phyloP scores from a whole-genome alignment of 2,888 invertebrate genomes.

The Pyrocoelia pectoralis region DNA sequence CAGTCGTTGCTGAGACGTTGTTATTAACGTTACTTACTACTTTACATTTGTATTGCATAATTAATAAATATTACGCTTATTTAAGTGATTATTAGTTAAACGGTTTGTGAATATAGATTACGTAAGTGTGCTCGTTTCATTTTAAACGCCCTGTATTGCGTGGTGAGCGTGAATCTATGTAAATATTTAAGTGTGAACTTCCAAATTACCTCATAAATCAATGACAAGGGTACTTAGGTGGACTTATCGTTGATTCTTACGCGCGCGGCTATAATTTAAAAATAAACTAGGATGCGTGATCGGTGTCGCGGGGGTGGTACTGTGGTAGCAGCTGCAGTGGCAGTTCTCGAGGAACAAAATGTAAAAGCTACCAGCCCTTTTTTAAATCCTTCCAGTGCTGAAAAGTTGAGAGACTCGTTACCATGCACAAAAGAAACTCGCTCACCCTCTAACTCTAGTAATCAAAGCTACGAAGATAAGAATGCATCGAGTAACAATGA shows the following conservation, averaged over 20 bases:
- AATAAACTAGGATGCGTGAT: constrained; percentile 34
- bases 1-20: constrained; percentile 42
- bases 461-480: constrained; percentile 14
- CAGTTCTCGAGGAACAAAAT: constrained; percentile 58
- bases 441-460: constrained; percentile 7
- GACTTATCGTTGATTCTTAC: constrained; percentile 27
- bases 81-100: not conserved
- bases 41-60: constrained; percentile 15
- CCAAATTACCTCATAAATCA: constrained; percentile 27
- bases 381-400: constrained; percentile 46
- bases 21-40: constrained; percentile 41
- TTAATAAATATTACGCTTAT: constrained; percentile 22
- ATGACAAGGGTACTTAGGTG: constrained; percentile 25
- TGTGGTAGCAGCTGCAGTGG: constrained; percentile 68
- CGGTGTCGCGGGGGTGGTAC: constrained; percentile 44
- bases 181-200: constrained; percentile 23
- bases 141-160: not conserved
- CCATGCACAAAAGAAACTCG: constrained; percentile 12
- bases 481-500: constrained; percentile 9
- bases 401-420: constrained; percentile 19
- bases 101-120: not conserved
- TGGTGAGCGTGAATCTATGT: constrained; percentile 10
- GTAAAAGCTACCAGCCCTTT: constrained; percentile 57
- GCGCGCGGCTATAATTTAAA: constrained; percentile 23
- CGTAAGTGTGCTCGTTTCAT: not conserved